Base-by-base conservation (phyloP, 2,888 invertebrate genomes). In the Chrysotoxum bicinctum region DNA sequence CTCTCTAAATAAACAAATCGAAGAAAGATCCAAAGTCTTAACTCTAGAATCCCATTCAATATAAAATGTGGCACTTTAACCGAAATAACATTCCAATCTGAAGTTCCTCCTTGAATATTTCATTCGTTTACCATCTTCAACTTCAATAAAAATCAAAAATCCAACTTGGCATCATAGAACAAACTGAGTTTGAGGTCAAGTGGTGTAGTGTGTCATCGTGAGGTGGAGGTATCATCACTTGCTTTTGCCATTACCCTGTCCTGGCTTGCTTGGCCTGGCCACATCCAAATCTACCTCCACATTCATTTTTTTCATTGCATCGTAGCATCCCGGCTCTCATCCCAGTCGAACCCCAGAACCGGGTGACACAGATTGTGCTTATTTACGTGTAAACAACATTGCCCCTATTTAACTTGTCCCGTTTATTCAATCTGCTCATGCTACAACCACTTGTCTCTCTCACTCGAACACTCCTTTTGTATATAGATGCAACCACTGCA, bases 331-430 rank as follows among this genome's bases (percentile, higher is more conserved):
- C 8, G n/a, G n/a, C 16, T 19, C 3, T 7, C 23, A 5, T 43
- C 16, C 3, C 3, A 14, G n/a, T 26, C 32, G 19, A 26, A 26
- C 21, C 21, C 19, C 40, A 72, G 12, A 52, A 43, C 50, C 16
- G 14, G 32, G 66, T 64, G 83, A 79, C 83, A 83, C 48, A 74
- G 62, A 69, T 83, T 73, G 48, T 52, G 78, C 69, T 62, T 73
- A 50, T 74, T 79, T 74, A 69, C 69, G 83, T 74, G 83, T 79
- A 83, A 83, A 83, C 79, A 83, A 74, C 74, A 56, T 64, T 74
- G 69, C 74, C 83, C 83, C 64, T 40, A 56, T 74, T 83, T 56
- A 68, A 56, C 62, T 43, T 78, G 68, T 76, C 70, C 70, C n/a
- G 45, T 43, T 60, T 72, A 77, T 73, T 66, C 70, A 82, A 76